A percentile compares a stretch with the other conserved stretches of the same genome.
phyloP scores from a whole-genome alignment of 2,113 vertebrate species.

The Osmerus eperlanus region DNA sequence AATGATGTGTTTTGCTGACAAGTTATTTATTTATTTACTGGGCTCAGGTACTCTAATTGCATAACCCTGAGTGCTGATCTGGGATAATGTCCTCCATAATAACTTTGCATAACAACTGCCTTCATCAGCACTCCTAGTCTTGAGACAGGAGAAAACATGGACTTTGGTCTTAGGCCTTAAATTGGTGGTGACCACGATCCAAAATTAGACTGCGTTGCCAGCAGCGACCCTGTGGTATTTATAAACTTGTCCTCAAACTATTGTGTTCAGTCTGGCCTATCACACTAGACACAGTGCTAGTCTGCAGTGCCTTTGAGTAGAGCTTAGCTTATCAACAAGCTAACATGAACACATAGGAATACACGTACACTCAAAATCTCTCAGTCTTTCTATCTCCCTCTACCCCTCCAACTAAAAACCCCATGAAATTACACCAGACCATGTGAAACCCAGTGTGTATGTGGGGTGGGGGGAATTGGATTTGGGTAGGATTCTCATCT shows the following conservation, averaged over 20 bases:
- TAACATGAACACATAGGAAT: conserved; percentile 21
- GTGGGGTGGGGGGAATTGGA: conserved; percentile 15
- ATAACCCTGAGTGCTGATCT: too few relatives aligned
- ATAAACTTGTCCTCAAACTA: conserved; percentile 18
- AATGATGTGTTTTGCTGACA: too few relatives aligned
- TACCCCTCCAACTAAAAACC: conserved; percentile 51
- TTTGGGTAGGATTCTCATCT: conserved; percentile 62
- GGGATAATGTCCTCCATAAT: too few relatives aligned
- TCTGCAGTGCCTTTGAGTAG: conserved; percentile 16
- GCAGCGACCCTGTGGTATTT: conserved; percentile 41
- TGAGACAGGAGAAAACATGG: too few relatives aligned
- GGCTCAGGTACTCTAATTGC: too few relatives aligned
- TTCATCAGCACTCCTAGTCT: too few relatives aligned
- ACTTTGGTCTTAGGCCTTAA: too few relatives aligned
- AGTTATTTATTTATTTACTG: too few relatives aligned
- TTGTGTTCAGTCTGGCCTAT: not conserved
- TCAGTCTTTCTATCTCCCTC: conserved; percentile 5
- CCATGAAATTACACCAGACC: conserved; percentile 50
- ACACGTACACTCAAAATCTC: conserved; percentile 11
- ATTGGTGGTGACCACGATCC: not conserved
- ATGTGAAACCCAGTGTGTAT: conserved; percentile 37
- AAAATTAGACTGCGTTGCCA: conserved; percentile 7
- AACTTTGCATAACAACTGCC: too few relatives aligned
- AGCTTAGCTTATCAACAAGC: conserved; percentile 48
- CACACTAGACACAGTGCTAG: not conserved